Conservation (phyloP, 1,140 invertebrate species). For the Augochlora pura region DNA sequence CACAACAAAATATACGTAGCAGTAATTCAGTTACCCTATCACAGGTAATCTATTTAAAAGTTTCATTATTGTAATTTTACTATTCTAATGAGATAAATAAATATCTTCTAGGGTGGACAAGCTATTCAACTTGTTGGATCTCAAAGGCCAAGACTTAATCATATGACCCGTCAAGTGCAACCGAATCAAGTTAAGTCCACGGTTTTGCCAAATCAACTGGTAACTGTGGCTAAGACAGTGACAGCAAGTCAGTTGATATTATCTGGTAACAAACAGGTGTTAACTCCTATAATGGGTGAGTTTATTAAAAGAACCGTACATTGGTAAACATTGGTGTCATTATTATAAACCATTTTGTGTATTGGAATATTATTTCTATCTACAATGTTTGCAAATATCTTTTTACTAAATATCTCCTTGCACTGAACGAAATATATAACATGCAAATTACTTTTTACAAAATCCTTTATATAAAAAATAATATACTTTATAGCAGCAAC, state of each 20-base stretch:
- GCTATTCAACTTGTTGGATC: slow-evolving; percentile 83
- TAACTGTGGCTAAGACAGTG: slow-evolving; percentile 77
- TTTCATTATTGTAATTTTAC: not conserved
- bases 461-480: not conserved
- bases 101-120: slow-evolving; percentile 73
- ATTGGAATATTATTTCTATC: not conserved
- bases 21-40: slow-evolving; percentile 75
- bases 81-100: slow-evolving; percentile 9
- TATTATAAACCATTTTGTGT: no score
- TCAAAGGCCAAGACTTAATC: slow-evolving; percentile 82
- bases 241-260: slow-evolving; percentile 81
- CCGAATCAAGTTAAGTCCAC: slow-evolving; percentile 79
- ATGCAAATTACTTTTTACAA: not conserved
- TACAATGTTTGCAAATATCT: not conserved
- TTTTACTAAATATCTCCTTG: not conserved
- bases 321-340: not conserved
- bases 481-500: slow-evolving; percentile 69
- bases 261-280: slow-evolving; percentile 82
- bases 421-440: not conserved
- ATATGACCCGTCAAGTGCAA: slow-evolving; percentile 79
- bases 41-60: slow-evolving; percentile 69
- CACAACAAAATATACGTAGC: slow-evolving; percentile 82
- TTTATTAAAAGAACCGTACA: slow-evolving; percentile 43
- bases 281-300: slow-evolving; percentile 83
- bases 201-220: slow-evolving; percentile 76